phyloP scores from a whole-genome alignment of 1,140 invertebrate species.

The Drosophila jambulina region DNA sequence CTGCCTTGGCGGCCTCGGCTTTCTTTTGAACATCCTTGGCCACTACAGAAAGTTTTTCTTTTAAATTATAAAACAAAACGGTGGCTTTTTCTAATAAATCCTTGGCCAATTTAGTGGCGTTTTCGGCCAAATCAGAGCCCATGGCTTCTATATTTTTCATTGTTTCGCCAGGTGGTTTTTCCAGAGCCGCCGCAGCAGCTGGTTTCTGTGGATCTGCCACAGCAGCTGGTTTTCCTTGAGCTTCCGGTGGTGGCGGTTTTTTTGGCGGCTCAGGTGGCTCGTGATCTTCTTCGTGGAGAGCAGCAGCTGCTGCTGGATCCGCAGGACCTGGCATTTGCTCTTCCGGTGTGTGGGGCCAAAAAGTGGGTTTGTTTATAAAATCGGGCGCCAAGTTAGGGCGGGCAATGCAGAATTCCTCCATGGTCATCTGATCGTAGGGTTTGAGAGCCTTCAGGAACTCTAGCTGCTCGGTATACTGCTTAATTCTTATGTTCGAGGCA shows the following conservation, averaged over 20 bases:
- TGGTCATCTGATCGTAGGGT: slow-evolving; percentile 93
- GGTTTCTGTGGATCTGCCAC: not conserved
- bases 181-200: not conserved
- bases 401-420: slow-evolving; percentile 92
- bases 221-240: not conserved
- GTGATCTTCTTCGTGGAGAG: slow-evolving; percentile 15
- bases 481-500: slow-evolving; percentile 60
- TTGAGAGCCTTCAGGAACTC: slow-evolving; percentile 27
- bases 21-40: slow-evolving; percentile 23
- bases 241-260: not conserved
- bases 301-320: slow-evolving; percentile 22
- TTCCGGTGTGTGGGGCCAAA: slow-evolving; percentile 91
- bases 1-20: slow-evolving; percentile 10
- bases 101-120: slow-evolving; percentile 20
- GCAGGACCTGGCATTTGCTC: slow-evolving; percentile 84
- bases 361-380: slow-evolving; percentile 90
- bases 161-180: not conserved
- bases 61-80: slow-evolving; percentile 4
- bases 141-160: slow-evolving; percentile 12
- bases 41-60: slow-evolving; percentile 10
- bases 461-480: slow-evolving; percentile 10
- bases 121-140: slow-evolving; percentile 17
- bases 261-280: slow-evolving; percentile 24
- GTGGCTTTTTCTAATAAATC: slow-evolving; percentile 21
- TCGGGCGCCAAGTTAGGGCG: slow-evolving; percentile 90